These are phyloP conservation scores for Nyleta sp. DNA, from an alignment of 2,888 invertebrate species.

Conservation along the genomic window DNA sequence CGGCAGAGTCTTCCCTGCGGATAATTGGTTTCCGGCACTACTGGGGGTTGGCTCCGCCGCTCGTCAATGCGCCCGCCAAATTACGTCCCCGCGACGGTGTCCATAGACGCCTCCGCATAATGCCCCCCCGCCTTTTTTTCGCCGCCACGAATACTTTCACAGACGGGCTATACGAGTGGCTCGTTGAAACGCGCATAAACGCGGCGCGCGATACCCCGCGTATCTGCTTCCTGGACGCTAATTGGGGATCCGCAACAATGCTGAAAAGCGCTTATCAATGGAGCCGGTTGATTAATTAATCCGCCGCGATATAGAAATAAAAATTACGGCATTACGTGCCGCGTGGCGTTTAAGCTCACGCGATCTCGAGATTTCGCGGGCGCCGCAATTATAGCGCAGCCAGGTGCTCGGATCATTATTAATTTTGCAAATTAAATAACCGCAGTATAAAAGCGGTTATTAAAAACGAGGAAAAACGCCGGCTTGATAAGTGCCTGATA, in stretches of 20 bases:
- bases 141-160: too few species aligned
- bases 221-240: slow-evolving; percentile 57
- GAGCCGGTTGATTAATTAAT: slow-evolving; percentile 61
- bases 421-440: slow-evolving; percentile 65
- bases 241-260: slow-evolving; percentile 55
- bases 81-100: too few species aligned
- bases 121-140: too few species aligned
- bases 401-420: slow-evolving; percentile 60
- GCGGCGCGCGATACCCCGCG: slow-evolving; percentile 33
- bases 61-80: too few species aligned
- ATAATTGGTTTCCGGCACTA: too few species aligned
- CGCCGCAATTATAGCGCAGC: slow-evolving; percentile 57
- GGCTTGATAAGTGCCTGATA: slow-evolving; percentile 56
- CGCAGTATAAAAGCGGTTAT: slow-evolving; percentile 55
- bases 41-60: too few species aligned
- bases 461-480: slow-evolving; percentile 44
- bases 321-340: slow-evolving; percentile 59
- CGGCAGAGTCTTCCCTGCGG: too few species aligned
- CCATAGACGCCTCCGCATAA: too few species aligned
- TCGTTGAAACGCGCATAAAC: slow-evolving; percentile 40
- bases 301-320: slow-evolving; percentile 53
- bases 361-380: slow-evolving; percentile 58
- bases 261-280: slow-evolving; percentile 59
- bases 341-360: slow-evolving; percentile 58
- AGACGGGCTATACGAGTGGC: too few species aligned